phyloP scores from a whole-genome alignment of 1,140 invertebrate species.

The Temnothorax curvispinosus region DNA sequence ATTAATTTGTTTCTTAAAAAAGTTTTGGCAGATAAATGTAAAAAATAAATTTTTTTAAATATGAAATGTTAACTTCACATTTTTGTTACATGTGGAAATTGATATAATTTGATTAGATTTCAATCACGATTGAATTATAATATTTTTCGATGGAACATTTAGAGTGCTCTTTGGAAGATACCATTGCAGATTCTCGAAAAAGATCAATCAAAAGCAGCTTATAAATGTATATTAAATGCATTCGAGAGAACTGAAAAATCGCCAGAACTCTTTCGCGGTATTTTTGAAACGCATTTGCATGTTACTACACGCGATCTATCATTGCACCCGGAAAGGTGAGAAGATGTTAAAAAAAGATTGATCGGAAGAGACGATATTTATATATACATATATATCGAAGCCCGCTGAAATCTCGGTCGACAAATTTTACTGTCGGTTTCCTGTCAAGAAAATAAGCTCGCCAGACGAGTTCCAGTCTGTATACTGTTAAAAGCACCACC shows the following conservation, averaged over 20 bases:
- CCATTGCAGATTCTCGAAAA: neutral
- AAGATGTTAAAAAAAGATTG: conserved; percentile 8
- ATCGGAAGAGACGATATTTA: conserved; percentile 1
- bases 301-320: conserved; percentile 6
- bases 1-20: neutral
- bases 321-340: neutral
- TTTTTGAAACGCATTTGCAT: conserved; percentile 2
- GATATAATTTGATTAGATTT: neutral
- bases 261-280: neutral
- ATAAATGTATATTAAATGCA: neutral
- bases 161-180: neutral
- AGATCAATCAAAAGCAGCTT: neutral
- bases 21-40: neutral
- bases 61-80: neutral
- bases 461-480: conserved; percentile 5
- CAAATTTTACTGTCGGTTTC: conserved; percentile 46
- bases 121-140: neutral
- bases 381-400: neutral
- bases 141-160: neutral
- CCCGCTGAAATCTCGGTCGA: conserved; percentile 39
- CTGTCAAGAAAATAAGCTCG: conserved; percentile 58
- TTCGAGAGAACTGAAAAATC: neutral
- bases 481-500: conserved; percentile 64
- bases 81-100: neutral
- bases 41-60: neutral